A percentile compares a stretch with the other conserved stretches of the same genome.
phyloP scores from a whole-genome alignment of 92 coral and sea anemone genomes.

The Metridium senile region DNA sequence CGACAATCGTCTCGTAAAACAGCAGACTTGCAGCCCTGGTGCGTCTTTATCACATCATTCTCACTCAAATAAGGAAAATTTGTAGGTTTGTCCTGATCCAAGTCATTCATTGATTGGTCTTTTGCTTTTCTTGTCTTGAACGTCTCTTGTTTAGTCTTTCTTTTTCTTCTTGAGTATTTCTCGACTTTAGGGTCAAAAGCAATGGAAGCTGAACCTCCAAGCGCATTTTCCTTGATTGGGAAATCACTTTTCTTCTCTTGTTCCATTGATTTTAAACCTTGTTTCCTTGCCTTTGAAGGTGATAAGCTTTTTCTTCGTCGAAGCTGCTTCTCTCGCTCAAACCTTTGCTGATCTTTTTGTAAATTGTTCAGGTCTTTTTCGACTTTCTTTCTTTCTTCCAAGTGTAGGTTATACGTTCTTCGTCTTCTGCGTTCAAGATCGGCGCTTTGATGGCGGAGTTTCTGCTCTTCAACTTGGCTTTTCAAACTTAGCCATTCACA shows the following conservation, averaged over 20 bases:
- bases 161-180: constrained; percentile 33
- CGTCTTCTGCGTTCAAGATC: constrained; percentile 72
- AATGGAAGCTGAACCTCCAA: constrained; percentile 74
- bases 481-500: constrained; percentile 59
- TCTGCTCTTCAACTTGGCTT: constrained; percentile 65
- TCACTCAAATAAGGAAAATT: constrained; percentile 59
- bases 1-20: constrained; percentile 48
- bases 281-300: constrained; percentile 26
- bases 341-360: constrained; percentile 64
- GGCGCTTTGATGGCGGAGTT: constrained; percentile 57
- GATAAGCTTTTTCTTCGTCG: constrained; percentile 57
- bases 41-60: constrained; percentile 45
- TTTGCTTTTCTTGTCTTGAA: constrained; percentile 23
- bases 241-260: constrained; percentile 26
- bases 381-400: constrained; percentile 60
- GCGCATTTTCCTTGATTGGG: constrained; percentile 55
- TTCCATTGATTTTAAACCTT: constrained; percentile 8
- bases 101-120: background rate
- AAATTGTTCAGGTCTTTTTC: constrained; percentile 52
- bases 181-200: constrained; percentile 74
- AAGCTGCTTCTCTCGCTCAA: constrained; percentile 79
- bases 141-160: constrained; percentile 28
- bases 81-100: background rate
- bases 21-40: constrained; percentile 63
- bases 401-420: constrained; percentile 47